A percentile compares a stretch with the other conserved stretches of the same genome.
Conservation (phyloP, 2,113 vertebrate species). For the Rhombomys opimus region DNA sequence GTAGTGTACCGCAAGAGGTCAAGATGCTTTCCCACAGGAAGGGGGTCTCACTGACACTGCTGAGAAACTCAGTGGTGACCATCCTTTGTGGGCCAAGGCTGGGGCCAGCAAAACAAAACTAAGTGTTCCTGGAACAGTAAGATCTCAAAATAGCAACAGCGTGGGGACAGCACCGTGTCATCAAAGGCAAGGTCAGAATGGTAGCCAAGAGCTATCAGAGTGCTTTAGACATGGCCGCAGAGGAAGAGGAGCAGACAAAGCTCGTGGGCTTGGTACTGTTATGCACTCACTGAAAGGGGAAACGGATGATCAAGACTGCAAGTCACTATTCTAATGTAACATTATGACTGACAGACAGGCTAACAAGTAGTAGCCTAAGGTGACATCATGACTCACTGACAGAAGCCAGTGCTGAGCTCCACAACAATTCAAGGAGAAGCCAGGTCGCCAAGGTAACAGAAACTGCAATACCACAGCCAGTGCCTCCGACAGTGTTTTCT, state of each 20-base stretch:
- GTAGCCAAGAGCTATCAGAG: background rate
- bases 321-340: background rate
- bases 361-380: background rate
- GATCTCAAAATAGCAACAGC: background rate
- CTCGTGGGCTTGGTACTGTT: background rate
- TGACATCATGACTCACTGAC: background rate
- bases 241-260: background rate
- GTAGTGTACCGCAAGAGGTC: background rate
- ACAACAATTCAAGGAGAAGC: constrained; percentile 25
- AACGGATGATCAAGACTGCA: background rate
- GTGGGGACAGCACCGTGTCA: background rate
- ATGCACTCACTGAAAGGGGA: background rate
- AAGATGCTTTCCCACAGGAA: background rate
- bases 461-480: background rate
- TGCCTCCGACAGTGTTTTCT: background rate
- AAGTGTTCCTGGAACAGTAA: background rate
- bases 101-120: background rate
- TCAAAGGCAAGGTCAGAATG: background rate
- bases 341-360: background rate
- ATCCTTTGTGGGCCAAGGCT: background rate
- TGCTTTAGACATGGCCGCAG: background rate
- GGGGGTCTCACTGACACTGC: background rate
- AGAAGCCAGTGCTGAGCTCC: background rate
- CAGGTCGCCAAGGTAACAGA: background rate
- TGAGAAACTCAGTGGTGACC: background rate